Percentiles rank a stretch among this genome's conserved stretches.
Conservation (phyloP, 2,888 invertebrate species). For the Ellobium chinense region DNA sequence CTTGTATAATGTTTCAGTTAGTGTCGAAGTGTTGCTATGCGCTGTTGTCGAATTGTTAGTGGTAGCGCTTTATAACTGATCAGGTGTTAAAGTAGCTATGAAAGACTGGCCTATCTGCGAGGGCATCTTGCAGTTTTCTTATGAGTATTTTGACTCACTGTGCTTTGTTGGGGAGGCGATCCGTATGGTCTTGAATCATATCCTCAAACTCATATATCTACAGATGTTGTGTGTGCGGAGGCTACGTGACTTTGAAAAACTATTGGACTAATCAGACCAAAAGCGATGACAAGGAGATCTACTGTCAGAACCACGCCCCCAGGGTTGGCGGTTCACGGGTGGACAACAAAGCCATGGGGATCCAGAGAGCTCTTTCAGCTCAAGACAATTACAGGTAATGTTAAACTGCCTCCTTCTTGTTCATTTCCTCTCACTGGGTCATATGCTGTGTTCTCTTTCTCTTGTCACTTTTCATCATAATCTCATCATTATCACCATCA, state of each 20-base stretch:
- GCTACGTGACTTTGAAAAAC: slow-evolving; percentile 76
- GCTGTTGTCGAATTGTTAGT: too few species aligned
- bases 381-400: slow-evolving; percentile 59
- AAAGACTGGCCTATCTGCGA: too few species aligned
- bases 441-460: neutral
- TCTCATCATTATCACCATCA: too few species aligned
- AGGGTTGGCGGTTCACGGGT: slow-evolving; percentile 74
- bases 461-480: too few species aligned
- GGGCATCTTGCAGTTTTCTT: too few species aligned
- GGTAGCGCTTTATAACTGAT: too few species aligned
- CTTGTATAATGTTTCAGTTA: too few species aligned
- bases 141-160: too few species aligned
- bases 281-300: slow-evolving; percentile 74
- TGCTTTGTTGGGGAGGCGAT: too few species aligned
- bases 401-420: neutral
- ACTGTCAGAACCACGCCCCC: slow-evolving; percentile 76
- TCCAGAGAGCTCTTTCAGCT: slow-evolving; percentile 77
- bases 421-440: neutral
- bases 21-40: too few species aligned
- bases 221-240: slow-evolving; percentile 90
- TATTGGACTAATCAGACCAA: slow-evolving; percentile 76
- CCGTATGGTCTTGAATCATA: too few species aligned
- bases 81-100: too few species aligned
- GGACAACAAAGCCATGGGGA: slow-evolving; percentile 82
- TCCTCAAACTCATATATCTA: neutral